Evolutionary conservation across 2,113 vertebrate species (phyloP), one percentile per base, ranked within the genome.

Genomic region (Taxidea taxus): DNA sequence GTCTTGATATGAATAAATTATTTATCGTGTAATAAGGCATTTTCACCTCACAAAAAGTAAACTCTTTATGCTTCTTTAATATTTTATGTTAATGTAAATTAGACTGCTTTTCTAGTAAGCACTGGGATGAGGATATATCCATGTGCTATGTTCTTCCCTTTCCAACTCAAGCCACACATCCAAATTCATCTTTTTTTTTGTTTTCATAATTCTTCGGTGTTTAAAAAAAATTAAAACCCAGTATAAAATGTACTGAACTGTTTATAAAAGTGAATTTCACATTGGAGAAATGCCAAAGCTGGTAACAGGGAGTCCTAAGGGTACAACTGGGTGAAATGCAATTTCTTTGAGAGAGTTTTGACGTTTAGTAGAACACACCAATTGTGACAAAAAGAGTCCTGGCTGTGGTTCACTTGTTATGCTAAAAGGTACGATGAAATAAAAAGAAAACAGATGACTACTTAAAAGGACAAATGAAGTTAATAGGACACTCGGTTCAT

Each of bases 81-180:
- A 54, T 93, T 96, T 91, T 91, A 96, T 96, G 96, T 80, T 75
- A 81, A 87, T 87, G 42, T 68, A 96, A 95, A 94, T 83, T 42
- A 66, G 78, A 77, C 3, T 13, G 74, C 12, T 87, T 49, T 97
- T 62, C 42, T 75, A 84, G 87, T 56, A 16, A 23, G 44, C 68
- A 29, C 34, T 74, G 56, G 56, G 70, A 54, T 56, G 56, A 75
- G 7, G 37, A 6, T 37, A 25, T 64, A 66, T 44, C 39, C 42
- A 18, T 66, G 49, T 47, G 49, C 64, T 44, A 44, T 25, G 49
- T 20, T 44, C 21, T 23, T 92, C 23, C 12, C 66, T 37, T 15
- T 42, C 3, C 49, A 21, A 49, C 13, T 62, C 6, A 91, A 77
- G 20, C 42, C 58, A 42, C 78, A 56, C 25, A 93, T 25, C 54